Evolutionary conservation across 1,140 invertebrate species (phyloP).

Genomic region (Brachionus koreanus): DNA sequence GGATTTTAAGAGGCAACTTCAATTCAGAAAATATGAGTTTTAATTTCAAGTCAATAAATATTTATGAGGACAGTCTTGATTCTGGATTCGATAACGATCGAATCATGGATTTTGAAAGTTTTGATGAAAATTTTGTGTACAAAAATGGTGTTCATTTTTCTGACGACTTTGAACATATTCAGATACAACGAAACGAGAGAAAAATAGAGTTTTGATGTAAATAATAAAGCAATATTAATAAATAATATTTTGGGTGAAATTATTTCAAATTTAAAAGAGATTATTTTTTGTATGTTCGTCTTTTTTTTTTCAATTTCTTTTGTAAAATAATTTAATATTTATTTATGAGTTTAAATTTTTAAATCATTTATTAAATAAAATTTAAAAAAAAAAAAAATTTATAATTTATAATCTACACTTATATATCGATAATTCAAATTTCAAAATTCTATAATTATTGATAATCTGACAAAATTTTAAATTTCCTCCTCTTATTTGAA

Average conservation of each 20-base stretch:
- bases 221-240: not conserved
- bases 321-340: too few species aligned
- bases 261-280: not conserved
- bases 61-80: slow-evolving; percentile 18
- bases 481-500: too few species aligned
- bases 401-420: too few species aligned
- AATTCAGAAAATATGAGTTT: slow-evolving; percentile 29
- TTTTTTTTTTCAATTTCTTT: not conserved
- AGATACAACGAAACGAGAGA: not conserved
- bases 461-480: too few species aligned
- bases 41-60: slow-evolving; percentile 25
- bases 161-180: not conserved
- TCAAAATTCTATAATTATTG: too few species aligned
- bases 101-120: not conserved
- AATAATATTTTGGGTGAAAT: not conserved
- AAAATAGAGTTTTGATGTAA: slow-evolving; percentile 23
- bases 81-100: not conserved
- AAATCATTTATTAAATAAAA: too few species aligned
- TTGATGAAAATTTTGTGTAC: not conserved
- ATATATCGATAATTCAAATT: too few species aligned
- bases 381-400: too few species aligned
- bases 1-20: not conserved
- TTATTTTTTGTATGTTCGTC: not conserved
- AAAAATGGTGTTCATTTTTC: not conserved
- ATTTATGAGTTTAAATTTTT: too few species aligned